Conservation (phyloP, 2,888 invertebrate genomes). For the Stenchaetothrips biformis region DNA sequence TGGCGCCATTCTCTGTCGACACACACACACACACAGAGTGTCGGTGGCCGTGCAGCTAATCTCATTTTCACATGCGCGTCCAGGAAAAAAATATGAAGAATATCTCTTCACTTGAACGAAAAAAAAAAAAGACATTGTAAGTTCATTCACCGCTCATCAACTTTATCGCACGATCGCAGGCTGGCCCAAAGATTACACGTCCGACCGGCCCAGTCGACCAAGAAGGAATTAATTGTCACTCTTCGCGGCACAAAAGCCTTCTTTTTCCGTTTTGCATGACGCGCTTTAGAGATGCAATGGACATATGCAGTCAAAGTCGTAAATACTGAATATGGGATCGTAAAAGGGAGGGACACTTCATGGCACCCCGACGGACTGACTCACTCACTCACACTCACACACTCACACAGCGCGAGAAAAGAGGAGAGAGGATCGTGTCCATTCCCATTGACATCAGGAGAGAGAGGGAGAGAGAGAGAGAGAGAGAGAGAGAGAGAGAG, state of each 20-base stretch:
- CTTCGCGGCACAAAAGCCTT: background rate
- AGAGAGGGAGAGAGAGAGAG: background rate
- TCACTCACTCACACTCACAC: too few species aligned
- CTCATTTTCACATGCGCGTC: background rate
- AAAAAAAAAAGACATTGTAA: slow-evolving; percentile 12
- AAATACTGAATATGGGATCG: background rate
- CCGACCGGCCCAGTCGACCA: background rate
- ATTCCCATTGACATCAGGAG: too few species aligned
- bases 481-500: background rate
- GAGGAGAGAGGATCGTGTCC: too few species aligned
- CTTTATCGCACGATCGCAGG: background rate
- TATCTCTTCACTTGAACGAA: background rate
- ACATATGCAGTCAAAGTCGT: background rate
- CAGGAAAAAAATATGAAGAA: background rate
- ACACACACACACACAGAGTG: too few species aligned
- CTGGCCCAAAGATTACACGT: background rate
- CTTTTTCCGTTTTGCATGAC: background rate
- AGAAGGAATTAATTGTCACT: background rate
- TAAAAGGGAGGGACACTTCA: background rate
- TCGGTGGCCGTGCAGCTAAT: background rate
- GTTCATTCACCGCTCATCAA: slow-evolving; percentile 7
- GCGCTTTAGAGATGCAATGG: background rate
- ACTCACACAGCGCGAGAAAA: too few species aligned
- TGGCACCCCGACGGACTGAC: background rate
- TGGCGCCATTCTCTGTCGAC: too few species aligned